Evolutionary conservation across 2,797 vertebrate genomes (phyloP), one percentile per base, ranked within the genome.

Genomic region (Kryptolebias ocellatus): DNA sequence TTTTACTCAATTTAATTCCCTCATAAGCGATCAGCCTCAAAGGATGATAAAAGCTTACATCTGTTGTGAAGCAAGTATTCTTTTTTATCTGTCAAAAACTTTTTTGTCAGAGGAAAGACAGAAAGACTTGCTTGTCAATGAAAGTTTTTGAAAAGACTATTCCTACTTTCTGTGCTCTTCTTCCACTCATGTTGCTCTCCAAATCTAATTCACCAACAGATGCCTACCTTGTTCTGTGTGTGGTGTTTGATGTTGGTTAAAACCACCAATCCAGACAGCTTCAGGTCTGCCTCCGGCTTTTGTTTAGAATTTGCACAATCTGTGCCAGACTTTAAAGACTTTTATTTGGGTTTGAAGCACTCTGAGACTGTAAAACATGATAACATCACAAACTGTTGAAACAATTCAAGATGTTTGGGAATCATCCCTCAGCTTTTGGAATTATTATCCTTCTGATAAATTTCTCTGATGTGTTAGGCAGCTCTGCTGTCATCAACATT

Each of bases 231-330:
- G 37, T 39, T 39, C 8, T 10, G 37, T 39, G 9, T 49, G 18
- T 4, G 39, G 15, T 5, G 10, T 57, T 66, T 66, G 20, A 31
- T 42, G 7, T 39, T 24, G 53, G 10, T 31, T 66, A 56, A 57
- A 28, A 42, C 18, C 37, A 27, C 29, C 45, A 56, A 4, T 57
- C 20, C 46, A 66, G 20, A 50, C 47, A 37, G 46, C 54, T 17
- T 2, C 20, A 56, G 53, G 10, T 47, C 20, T 9, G 39, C 37
- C 34, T 63, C 8, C 28, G 50, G 39, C 24, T 53, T 27, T 44
- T 39, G 37, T 39, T 15, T 52, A 6, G 18, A 24, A 14, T 49
- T 49, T 49, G 28, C 15, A 45, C 39, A 59, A 28, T 59, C 46
- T 49, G 28, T 12, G 34, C 17, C 44, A 18, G 16, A 12, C 28